These are phyloP conservation scores for Scotopteryx bipunctaria DNA, from an alignment of 2,888 invertebrate species.

Conservation along the genomic window DNA sequence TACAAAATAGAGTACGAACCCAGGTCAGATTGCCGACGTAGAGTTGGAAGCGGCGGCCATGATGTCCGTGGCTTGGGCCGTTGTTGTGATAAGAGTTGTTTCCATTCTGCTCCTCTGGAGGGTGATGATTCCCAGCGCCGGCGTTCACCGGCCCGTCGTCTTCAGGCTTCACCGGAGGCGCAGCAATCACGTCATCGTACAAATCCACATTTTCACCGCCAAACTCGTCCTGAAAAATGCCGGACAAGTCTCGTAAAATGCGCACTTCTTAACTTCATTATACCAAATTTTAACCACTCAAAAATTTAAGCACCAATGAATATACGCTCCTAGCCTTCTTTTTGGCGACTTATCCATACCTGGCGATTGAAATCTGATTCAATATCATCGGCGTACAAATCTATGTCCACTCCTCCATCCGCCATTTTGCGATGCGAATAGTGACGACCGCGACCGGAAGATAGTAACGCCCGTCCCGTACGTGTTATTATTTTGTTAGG, in stretches of 20 bases:
- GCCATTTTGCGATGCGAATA: slow-evolving; percentile 87
- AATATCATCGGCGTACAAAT: slow-evolving; percentile 98
- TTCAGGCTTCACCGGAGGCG: slow-evolving; percentile 86
- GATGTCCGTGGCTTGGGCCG: slow-evolving; percentile 88
- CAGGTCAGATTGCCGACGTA: slow-evolving; percentile 99
- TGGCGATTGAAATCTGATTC: slow-evolving; percentile 93
- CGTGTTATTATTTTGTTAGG: background rate
- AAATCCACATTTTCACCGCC: slow-evolving; percentile 95
- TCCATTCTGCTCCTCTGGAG: slow-evolving; percentile 87
- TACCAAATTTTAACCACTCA: background rate
- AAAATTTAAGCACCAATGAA: background rate
- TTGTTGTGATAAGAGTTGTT: slow-evolving; percentile 87
- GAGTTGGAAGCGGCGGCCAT: slow-evolving; percentile 93
- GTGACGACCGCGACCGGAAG: slow-evolving; percentile 29
- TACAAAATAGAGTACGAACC: slow-evolving; percentile 87
- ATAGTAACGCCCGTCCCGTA: background rate
- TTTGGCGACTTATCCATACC: slow-evolving; percentile 48
- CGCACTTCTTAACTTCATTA: slow-evolving; percentile 3
- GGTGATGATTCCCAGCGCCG: slow-evolving; percentile 72
- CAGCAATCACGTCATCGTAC: slow-evolving; percentile 97
- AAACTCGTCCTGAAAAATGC: slow-evolving; percentile 87
- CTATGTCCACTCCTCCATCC: slow-evolving; percentile 97
- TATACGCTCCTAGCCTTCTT: background rate
- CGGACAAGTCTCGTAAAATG: slow-evolving; percentile 36
- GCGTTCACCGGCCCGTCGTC: slow-evolving; percentile 77